phyloP scores from a whole-genome alignment of 2,888 invertebrate species.

The Amphipyra berbera region DNA sequence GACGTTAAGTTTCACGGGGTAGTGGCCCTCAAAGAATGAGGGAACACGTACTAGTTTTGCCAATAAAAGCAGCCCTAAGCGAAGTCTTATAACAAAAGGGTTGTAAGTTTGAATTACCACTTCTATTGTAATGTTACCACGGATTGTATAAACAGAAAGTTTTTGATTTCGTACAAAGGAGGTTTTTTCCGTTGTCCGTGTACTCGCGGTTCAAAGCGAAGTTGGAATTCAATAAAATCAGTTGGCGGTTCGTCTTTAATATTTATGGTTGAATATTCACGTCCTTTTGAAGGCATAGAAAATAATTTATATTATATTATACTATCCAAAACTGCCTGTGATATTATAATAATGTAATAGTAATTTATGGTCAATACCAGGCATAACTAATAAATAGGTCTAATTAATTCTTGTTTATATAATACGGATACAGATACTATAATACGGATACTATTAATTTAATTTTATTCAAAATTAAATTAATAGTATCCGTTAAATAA shows the following conservation, averaged over 20 bases:
- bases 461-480: too few relatives aligned
- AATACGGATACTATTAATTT: too few relatives aligned
- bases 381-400: too few relatives aligned
- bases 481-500: too few relatives aligned
- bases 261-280: constrained; percentile 10
- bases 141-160: constrained; percentile 17
- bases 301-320: too few relatives aligned
- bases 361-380: too few relatives aligned
- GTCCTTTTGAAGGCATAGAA: too few relatives aligned
- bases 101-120: constrained; percentile 47
- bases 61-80: constrained; percentile 55
- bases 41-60: constrained; percentile 50
- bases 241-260: constrained; percentile 14
- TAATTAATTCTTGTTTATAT: too few relatives aligned
- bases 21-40: constrained; percentile 30
- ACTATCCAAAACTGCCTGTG: too few relatives aligned
- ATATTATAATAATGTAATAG: too few relatives aligned
- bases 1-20: constrained; percentile 54
- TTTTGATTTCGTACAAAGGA: constrained; percentile 15
- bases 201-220: constrained; percentile 8
- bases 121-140: constrained; percentile 7
- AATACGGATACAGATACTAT: too few relatives aligned
- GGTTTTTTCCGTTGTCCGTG: constrained; percentile 10
- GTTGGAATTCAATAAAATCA: constrained; percentile 20
- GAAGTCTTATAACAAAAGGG: constrained; percentile 37